A percentile compares a stretch with the other conserved stretches of the same genome.
These are phyloP conservation scores for Thymelicus sylvestris DNA, from an alignment of 2,888 invertebrate genomes.

Conservation along the genomic window DNA sequence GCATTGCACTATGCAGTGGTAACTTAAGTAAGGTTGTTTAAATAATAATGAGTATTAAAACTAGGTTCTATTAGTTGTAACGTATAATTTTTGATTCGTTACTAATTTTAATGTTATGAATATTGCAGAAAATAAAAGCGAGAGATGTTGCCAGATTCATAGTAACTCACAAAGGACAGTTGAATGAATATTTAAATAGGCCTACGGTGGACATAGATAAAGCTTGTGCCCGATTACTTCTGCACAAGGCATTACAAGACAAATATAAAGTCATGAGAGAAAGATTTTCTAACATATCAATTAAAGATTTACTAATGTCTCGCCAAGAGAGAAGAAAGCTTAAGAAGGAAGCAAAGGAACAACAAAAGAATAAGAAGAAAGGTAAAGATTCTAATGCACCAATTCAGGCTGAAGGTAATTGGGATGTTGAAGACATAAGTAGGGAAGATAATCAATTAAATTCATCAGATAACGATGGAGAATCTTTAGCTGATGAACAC, in stretches of 20 bases:
- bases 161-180: slow-evolving; percentile 67
- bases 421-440: slow-evolving; percentile 58
- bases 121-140: slow-evolving; percentile 76
- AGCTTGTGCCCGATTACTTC: slow-evolving; percentile 71
- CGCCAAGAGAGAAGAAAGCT: slow-evolving; percentile 69
- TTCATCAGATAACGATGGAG: slow-evolving; percentile 18
- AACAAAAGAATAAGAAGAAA: slow-evolving; percentile 60
- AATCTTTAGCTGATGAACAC: slow-evolving; percentile 42
- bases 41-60: not conserved
- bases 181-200: slow-evolving; percentile 67
- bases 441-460: slow-evolving; percentile 25
- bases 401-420: slow-evolving; percentile 62
- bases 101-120: slow-evolving; percentile 11
- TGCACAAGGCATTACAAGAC: slow-evolving; percentile 70
- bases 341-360: slow-evolving; percentile 71
- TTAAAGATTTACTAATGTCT: slow-evolving; percentile 76
- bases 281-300: slow-evolving; percentile 68
- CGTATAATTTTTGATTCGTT: slow-evolving; percentile 2
- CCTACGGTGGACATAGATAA: slow-evolving; percentile 68
- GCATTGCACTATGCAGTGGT: too few species aligned
- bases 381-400: slow-evolving; percentile 51
- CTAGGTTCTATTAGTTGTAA: not conserved
- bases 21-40: not conserved
- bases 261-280: slow-evolving; percentile 69
- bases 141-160: slow-evolving; percentile 73